Conservation (phyloP, 2,888 invertebrate genomes). For the Chorisops tibialis region DNA sequence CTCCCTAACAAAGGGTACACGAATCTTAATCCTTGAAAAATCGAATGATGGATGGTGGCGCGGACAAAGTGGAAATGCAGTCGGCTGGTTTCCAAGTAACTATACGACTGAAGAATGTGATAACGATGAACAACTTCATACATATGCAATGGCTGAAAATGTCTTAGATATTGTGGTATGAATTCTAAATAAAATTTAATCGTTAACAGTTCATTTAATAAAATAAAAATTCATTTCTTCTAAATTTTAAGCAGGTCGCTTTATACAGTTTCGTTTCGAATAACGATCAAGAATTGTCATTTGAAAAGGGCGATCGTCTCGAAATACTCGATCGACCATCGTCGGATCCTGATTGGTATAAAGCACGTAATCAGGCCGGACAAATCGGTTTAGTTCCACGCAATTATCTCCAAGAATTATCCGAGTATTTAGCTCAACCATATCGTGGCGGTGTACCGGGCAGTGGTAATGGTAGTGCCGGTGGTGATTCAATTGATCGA, state of each 20-base stretch:
- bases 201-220: not conserved
- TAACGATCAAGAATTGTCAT: slow-evolving; percentile 93
- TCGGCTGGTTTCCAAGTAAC: slow-evolving; percentile 94
- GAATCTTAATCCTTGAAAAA: slow-evolving; percentile 93
- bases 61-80: slow-evolving; percentile 69
- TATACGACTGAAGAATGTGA: slow-evolving; percentile 93
- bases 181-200: not conserved
- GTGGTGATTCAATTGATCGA: slow-evolving; percentile 56
- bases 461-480: slow-evolving; percentile 44
- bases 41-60: slow-evolving; percentile 99
- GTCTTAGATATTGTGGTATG: slow-evolving; percentile 88
- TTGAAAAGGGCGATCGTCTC: slow-evolving; percentile 93
- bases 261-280: slow-evolving; percentile 91
- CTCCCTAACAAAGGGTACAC: slow-evolving; percentile 88
- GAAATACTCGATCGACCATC: slow-evolving; percentile 95
- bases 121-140: slow-evolving; percentile 81
- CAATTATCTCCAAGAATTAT: slow-evolving; percentile 89
- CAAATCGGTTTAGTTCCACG: slow-evolving; percentile 92
- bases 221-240: not conserved
- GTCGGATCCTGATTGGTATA: slow-evolving; percentile 97
- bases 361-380: slow-evolving; percentile 89
- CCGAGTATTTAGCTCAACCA: slow-evolving; percentile 83
- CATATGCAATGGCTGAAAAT: slow-evolving; percentile 91
- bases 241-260: slow-evolving; percentile 60
- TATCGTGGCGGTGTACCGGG: slow-evolving; percentile 59